A percentile compares a stretch with the other conserved stretches of the same genome.
phyloP scores from a whole-genome alignment of 2,797 vertebrate species.

The Alauda arvensis region DNA sequence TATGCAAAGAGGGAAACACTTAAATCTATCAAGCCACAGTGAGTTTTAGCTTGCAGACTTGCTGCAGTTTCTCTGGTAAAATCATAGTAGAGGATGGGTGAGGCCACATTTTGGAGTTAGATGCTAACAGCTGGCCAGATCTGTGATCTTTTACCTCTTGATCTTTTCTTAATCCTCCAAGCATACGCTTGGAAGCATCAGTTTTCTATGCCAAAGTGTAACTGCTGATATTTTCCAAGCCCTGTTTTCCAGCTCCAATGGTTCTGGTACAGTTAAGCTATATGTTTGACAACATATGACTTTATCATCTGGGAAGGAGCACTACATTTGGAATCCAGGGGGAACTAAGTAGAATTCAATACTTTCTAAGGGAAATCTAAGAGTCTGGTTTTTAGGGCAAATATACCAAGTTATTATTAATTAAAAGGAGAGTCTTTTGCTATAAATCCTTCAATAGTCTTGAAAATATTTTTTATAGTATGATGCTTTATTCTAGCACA shows the following conservation, averaged over 20 bases:
- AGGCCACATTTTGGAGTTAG: background rate
- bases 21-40: background rate
- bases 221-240: conserved; percentile 10
- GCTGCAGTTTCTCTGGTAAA: background rate
- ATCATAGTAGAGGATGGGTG: background rate
- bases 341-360: background rate
- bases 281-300: background rate
- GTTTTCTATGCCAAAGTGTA: conserved; percentile 23
- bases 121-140: conserved; percentile 26
- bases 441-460: background rate
- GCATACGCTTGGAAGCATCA: background rate
- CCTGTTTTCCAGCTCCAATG: background rate
- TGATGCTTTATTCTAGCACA: background rate
- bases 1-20: background rate
- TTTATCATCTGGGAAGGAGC: conserved; percentile 20
- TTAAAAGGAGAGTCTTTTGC: background rate
- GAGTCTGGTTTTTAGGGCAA: background rate
- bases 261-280: conserved; percentile 34
- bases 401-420: background rate
- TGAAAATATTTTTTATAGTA: background rate
- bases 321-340: background rate
- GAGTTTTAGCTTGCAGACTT: background rate
- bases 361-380: background rate
- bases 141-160: conserved; percentile 48
- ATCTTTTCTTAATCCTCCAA: conserved; percentile 49